Evolutionary conservation across 37 sponge, comb jelly and placozoan genomes (phyloP), one percentile per base, ranked within the genome.

Genomic region (Mnemiopsis leidyi): DNA sequence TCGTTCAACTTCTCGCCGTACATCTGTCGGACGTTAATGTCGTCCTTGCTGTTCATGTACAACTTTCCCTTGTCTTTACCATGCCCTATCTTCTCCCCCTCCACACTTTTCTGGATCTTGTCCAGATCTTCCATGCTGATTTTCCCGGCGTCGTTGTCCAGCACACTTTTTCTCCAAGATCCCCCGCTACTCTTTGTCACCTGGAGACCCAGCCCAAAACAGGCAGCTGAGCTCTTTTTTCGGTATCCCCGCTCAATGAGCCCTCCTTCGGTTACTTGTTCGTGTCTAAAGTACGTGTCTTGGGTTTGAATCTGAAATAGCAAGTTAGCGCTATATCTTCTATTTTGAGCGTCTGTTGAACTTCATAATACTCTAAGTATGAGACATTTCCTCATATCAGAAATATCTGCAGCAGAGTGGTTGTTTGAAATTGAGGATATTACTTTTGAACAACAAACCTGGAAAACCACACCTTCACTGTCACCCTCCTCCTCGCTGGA

Each of bases 161-260:
- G 28, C 0, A 85, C 90, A 85, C 90, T 85, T 37, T 85, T 38
- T 61, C 90, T 85, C 90, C 90, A 85, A 25, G 40, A 40, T 28
- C 90, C 90, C 23, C 61, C n/a, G 29, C 38, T 85, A 29, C 48
- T 40, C 24, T 40, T 26, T 23, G 61, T 85, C 61, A 85, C 90
- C 90, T 79, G 82, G 9, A 25, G 21, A 25, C 61, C 61, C 5
- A 48, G 61, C 13, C 61, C 61, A 13, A 48, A 48, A 48, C 61
- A 48, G 61, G 61, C 9, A 48, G n/a, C 61, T 18, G 61, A 48
- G 13, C 61, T 48, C 13, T 48, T 48, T 13, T 48, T 48, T n/a
- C n/a, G n/a, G n/a, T n/a, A n/a, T n/a, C n/a, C n/a, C 9, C 61
- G 61, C 13, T 48, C 61, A 18, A 13, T 5, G 5, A 48, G 61